Evolutionary conservation across 2,113 vertebrate species (phyloP).

Genomic region (mouse (Mus musculus)): GRCm39 chr13:36841001-36841500

Average conservation of each 20-base stretch:
- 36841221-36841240: not conserved
- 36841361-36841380: not conserved
- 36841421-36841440: fast-evolving
- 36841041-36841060: too few relatives aligned
- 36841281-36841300: not conserved
- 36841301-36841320: not conserved
- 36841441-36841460: not conserved
- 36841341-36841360: fast-evolving
- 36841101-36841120: not conserved
- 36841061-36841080: not conserved
- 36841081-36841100: not conserved
- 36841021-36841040: not conserved
- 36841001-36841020: not conserved
- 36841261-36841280: not conserved
- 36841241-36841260: not conserved
- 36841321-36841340: not conserved
- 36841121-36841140: not conserved
- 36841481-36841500: not conserved
- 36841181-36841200: not conserved
- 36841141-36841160: not conserved
- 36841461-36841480: not conserved
- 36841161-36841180: not conserved
- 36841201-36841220: not conserved
- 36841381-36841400: not conserved
- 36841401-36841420: not conserved